Evolutionary conservation across 2,888 invertebrate genomes (phyloP), one percentile per base, ranked within the genome.

Genomic region (Dioctria rufipes): DNA sequence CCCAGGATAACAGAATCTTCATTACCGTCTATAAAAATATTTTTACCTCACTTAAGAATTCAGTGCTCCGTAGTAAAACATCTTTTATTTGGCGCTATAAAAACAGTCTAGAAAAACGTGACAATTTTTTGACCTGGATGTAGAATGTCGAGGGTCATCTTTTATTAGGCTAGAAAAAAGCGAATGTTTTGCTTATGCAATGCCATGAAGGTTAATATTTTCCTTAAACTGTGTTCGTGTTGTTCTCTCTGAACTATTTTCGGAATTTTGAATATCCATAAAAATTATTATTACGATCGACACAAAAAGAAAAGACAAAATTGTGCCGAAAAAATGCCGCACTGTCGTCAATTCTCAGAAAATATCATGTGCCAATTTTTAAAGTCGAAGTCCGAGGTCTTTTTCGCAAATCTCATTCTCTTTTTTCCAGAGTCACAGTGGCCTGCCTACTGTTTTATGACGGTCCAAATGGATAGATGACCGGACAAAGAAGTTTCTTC

Each of bases 201-300:
- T 9, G 39, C 42, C 5, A 37, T n/a, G 73, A 73, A 73, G 73
- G 73, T 58, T 58, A 40, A 25, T 13, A 40, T 51, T 73, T 42
- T 37, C 73, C 42, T 0, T 25, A 25, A 25, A 25, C 0, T 25
- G 25, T 58, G 60, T 8, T 63, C 51, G 39, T 25, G 8, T 5
- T 46, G 51, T 60, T 58, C 25, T 58, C n/a, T 43, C 58, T 6
- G 58, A 13, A 37, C 40, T 8, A 13, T 40, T 58, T 73, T 71
- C 39, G 60, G 58, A 40, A 73, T 73, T 73, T 42, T 13, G 25
- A 58, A 60, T 73, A 58, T 73, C 58, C 73, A 73, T 73, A 73
- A 73, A 73, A 73, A 73, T 73, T 73, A 73, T 73, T 73, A 73
- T 73, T 58, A 73, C 60, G 42, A 73, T 58, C 40, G n/a, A 39